Base-by-base conservation (phyloP, 2,113 vertebrate species). In the Pao palembangensis region DNA sequence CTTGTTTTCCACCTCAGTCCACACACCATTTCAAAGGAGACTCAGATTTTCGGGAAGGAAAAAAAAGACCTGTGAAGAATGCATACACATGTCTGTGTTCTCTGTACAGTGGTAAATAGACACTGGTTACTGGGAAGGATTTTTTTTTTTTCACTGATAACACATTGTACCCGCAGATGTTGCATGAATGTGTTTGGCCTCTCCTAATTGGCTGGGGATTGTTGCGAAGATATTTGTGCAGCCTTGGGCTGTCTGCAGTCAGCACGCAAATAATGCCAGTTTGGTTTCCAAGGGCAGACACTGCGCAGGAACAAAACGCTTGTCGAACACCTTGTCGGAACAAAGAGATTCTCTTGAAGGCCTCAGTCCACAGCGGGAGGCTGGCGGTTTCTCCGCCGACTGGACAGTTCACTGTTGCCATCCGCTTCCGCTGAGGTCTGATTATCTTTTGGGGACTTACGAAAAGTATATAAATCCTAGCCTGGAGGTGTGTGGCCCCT, bases 231-330 rank as follows among this genome's bases (percentile, higher is more conserved):
- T 67, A 70, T 58, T 65, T 65, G 42, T 48, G 68, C 78, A 79
- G 82, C 84, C 83, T 84, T 82, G 81, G 83, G 87, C 79, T 58
- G 71, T 85, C 73, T 55, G 76, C 78, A 84, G 82, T 78, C 80
- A 55, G 74, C 43, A n/a, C 78, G 75, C 79, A 84, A 86, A 82
- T 82, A 61, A 83, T 81, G 72, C 61, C 71, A 75, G 74, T 77
- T 84, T 85, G 76, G 79, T 77, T 76, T 87, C 64, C 81, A 83
- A 89, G 81, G 84, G 79, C 84, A 84, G 76, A 69, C 61, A 69
- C 64, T 43, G 64, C 20, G 28, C 65, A 66, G 61, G 68, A 80
- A 89, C 81, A 87, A 87, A 88, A 79, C 71, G 65, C 75, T 51
- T 58, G 80, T 69, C 73, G 65, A 78, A 84, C 82, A 82, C 84